Conservation (phyloP, 2,113 vertebrate species). For the Pogonocichla stellata region DNA sequence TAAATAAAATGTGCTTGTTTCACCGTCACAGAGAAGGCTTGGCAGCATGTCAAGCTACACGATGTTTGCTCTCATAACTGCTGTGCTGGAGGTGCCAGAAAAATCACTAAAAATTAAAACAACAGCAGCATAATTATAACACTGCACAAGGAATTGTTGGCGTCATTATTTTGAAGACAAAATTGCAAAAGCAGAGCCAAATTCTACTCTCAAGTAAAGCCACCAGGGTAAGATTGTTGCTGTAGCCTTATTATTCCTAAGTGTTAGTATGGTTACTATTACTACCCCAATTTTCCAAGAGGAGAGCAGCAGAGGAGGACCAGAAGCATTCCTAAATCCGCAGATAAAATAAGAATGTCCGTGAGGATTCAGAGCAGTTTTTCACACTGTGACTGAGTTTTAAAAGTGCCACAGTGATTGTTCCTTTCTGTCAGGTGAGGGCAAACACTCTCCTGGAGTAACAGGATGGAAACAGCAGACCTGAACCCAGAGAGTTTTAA, state of each 20-base stretch:
- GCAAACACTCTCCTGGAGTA: not conserved
- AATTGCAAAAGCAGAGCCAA: not conserved
- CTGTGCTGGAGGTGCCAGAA: constrained; percentile 21
- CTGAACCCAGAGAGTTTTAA: fast-evolving
- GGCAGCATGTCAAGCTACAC: not conserved
- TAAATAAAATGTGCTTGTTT: constrained; percentile 19
- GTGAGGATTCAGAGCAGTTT: not conserved
- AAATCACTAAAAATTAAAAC: constrained; percentile 13
- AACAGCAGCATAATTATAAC: not conserved
- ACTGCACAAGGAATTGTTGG: not conserved
- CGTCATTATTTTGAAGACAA: not conserved
- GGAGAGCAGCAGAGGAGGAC: not conserved
- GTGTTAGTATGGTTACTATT: not conserved
- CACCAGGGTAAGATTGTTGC: not conserved
- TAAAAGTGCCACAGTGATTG: not conserved
- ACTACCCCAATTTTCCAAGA: not conserved
- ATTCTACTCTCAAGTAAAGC: not conserved
- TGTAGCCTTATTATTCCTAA: not conserved
- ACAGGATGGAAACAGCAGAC: fast-evolving
- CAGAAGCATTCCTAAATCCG: not conserved
- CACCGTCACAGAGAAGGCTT: not conserved
- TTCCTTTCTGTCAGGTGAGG: not conserved
- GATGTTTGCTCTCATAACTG: not conserved
- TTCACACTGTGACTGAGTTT: not conserved
- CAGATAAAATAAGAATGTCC: fast-evolving